A percentile compares a stretch with the other conserved stretches of the same genome.
Evolutionary conservation across 2,113 vertebrate genomes (phyloP).

Genomic region (Psammodynastes pulverulentus): DNA sequence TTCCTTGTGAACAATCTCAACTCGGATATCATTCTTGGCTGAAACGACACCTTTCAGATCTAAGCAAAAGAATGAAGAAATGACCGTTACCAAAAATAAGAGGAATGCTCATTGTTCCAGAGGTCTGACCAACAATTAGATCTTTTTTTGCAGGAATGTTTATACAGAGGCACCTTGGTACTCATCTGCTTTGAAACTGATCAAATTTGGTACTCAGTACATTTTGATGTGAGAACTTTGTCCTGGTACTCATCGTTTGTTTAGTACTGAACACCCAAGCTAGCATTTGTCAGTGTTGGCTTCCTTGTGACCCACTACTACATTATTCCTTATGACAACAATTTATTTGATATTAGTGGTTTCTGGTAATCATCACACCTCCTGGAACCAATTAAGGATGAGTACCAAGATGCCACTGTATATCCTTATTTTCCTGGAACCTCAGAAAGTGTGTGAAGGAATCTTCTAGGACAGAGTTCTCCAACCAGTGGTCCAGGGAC

Average conservation of each 20-base stretch:
- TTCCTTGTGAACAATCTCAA: conserved; percentile 98
- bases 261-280: neutral
- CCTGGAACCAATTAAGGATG: neutral
- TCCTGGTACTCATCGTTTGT: neutral
- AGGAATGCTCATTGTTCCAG: accelerated
- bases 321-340: neutral
- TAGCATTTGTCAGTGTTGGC: neutral
- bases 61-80: conserved; percentile 56
- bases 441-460: neutral
- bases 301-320: neutral
- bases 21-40: conserved; percentile 96
- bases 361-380: neutral
- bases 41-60: conserved; percentile 97
- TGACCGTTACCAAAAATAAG: neutral
- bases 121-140: neutral
- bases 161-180: neutral
- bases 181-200: neutral
- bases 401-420: neutral
- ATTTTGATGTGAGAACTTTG: neutral
- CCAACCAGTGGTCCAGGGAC: too few relatives aligned
- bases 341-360: neutral
- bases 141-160: neutral
- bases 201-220: neutral
- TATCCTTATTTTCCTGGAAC: neutral
- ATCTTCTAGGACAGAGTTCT: neutral